Evolutionary conservation across 2,797 vertebrate species (phyloP).

Genomic region (Spinus olivaceus): DNA sequence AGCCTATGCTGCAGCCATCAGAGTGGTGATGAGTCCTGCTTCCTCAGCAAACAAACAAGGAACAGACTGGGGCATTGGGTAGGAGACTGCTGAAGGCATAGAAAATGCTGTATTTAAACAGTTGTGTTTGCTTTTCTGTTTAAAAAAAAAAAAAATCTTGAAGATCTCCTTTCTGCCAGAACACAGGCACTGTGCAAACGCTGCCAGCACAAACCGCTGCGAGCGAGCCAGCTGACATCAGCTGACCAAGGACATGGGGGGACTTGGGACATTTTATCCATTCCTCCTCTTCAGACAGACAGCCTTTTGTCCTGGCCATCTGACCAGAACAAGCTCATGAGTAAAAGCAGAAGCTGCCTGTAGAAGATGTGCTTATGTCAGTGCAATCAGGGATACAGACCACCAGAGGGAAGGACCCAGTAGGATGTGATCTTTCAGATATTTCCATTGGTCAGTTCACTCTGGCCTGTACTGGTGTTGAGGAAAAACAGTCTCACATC

Average conservation of each 20-base stretch:
- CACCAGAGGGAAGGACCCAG: background rate
- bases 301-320: background rate
- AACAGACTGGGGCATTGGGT: background rate
- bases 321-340: background rate
- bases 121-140: conserved; percentile 33
- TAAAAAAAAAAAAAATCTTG: background rate
- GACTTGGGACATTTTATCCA: conserved; percentile 1
- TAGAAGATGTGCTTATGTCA: background rate
- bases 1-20: background rate
- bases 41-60: background rate
- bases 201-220: background rate
- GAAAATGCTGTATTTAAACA: conserved; percentile 43
- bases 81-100: background rate
- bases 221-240: conserved; percentile 20
- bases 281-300: background rate
- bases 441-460: background rate
- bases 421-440: background rate
- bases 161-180: background rate
- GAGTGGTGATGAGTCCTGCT: background rate
- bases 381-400: background rate
- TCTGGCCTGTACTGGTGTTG: background rate
- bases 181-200: conserved; percentile 27
- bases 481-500: background rate
- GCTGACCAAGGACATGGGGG: background rate
- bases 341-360: background rate